Conservation (phyloP, 1,140 invertebrate genomes). For the Branchinecta lindahli region DNA sequence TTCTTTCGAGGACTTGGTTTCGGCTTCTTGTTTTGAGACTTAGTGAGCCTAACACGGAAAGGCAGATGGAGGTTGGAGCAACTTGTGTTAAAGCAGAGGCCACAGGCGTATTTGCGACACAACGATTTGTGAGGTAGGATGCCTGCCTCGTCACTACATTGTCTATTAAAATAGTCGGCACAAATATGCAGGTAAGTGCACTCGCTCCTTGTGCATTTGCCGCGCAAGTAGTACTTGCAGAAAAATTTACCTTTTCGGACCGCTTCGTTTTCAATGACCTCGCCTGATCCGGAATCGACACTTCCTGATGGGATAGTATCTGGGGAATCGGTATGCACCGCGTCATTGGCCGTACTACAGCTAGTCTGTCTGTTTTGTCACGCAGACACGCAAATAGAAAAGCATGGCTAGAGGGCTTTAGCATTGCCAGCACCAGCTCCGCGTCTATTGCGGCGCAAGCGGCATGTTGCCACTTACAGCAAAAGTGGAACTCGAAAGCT, state of each 20-base stretch:
- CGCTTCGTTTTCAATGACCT: constrained; percentile 4
- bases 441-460: constrained; percentile 7
- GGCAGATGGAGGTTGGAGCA: too few species aligned
- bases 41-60: too few species aligned
- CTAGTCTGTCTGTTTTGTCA: background rate
- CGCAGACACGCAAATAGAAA: constrained; percentile 8
- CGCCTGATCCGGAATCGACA: background rate
- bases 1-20: too few species aligned
- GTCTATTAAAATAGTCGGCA: background rate
- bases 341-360: background rate
- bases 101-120: background rate
- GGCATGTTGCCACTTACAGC: constrained; percentile 1
- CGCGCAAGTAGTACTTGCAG: constrained; percentile 4
- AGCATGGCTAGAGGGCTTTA: constrained; percentile 4
- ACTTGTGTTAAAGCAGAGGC: constrained; percentile 1
- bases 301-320: background rate
- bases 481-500: too few species aligned
- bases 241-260: constrained; percentile 5
- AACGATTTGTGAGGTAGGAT: constrained; percentile 1
- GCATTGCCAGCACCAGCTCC: background rate
- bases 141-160: background rate
- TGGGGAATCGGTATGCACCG: background rate
- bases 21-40: too few species aligned
- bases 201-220: constrained; percentile 4
- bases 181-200: constrained; percentile 1